Evolutionary conservation across 2,113 vertebrate genomes (phyloP).

Genomic region (Dromas ardeola): DNA sequence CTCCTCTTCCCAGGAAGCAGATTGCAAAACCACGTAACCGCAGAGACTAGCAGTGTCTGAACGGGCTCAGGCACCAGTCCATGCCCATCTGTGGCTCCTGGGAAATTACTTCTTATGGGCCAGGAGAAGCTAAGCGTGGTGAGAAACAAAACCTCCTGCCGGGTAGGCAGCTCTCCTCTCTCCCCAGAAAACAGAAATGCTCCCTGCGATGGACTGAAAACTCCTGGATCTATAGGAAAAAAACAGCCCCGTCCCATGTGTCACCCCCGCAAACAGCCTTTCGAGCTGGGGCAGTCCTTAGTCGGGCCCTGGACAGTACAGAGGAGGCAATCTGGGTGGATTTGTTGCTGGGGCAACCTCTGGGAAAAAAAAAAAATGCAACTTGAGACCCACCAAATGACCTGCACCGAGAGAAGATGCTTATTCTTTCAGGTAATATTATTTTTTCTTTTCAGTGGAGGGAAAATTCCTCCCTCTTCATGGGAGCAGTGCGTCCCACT

Average conservation of each 20-base stretch:
- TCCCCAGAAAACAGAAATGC: not conserved
- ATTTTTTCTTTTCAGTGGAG: not conserved
- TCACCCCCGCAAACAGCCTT: not conserved
- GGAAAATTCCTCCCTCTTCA: not conserved
- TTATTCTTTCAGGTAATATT: not conserved
- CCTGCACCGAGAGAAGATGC: not conserved
- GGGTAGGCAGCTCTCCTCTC: not conserved
- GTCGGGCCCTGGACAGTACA: not conserved
- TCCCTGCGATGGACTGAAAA: not conserved
- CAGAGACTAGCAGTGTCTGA: not conserved
- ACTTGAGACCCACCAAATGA: not conserved
- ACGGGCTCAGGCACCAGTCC: not conserved
- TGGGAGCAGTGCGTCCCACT: not conserved
- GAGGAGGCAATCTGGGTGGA: not conserved
- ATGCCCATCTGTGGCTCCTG: not conserved
- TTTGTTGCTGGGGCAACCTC: not conserved
- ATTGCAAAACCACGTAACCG: not conserved
- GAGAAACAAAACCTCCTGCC: not conserved
- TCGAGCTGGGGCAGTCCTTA: not conserved
- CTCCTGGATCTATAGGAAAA: not conserved
- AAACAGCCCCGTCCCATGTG: rapidly evolving
- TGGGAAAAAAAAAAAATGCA: not conserved
- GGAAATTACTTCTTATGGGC: not conserved
- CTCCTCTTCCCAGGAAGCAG: not conserved
- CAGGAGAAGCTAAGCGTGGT: not conserved